Evolutionary conservation across 2,113 vertebrate genomes (phyloP).

Genomic region (Struthio camelus): DNA sequence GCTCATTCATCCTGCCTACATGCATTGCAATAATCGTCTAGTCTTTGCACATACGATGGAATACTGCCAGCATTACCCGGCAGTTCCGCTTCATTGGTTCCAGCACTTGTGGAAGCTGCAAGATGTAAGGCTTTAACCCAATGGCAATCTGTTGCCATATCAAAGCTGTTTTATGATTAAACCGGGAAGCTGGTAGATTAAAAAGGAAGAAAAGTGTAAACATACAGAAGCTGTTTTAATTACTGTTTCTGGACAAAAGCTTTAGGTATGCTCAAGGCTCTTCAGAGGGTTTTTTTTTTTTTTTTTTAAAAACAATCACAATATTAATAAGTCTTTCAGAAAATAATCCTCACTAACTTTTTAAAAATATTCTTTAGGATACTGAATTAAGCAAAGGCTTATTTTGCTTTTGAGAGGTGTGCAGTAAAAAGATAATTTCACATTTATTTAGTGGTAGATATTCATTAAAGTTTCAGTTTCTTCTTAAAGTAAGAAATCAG

Average conservation of each 20-base stretch:
- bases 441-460: not conserved
- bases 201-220: not conserved
- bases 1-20: not conserved
- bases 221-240: not conserved
- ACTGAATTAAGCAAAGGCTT: not conserved
- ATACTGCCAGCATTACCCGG: not conserved
- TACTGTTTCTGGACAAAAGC: not conserved
- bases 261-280: not conserved
- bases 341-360: fast-evolving
- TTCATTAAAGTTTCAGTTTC: not conserved
- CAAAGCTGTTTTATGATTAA: not conserved
- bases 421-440: not conserved
- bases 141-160: not conserved
- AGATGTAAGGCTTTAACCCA: not conserved
- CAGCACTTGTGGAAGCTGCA: not conserved
- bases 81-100: not conserved
- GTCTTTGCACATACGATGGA: not conserved
- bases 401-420: not conserved
- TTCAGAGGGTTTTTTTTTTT: not conserved
- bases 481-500: not conserved
- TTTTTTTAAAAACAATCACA: not conserved
- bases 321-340: not conserved
- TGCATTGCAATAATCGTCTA: not conserved
- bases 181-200: not conserved
- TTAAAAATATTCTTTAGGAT: not conserved